A percentile compares a stretch with the other conserved stretches of the same genome.
These are phyloP conservation scores for Pedicia rivosa DNA, from an alignment of 2,888 invertebrate species.

Conservation along the genomic window DNA sequence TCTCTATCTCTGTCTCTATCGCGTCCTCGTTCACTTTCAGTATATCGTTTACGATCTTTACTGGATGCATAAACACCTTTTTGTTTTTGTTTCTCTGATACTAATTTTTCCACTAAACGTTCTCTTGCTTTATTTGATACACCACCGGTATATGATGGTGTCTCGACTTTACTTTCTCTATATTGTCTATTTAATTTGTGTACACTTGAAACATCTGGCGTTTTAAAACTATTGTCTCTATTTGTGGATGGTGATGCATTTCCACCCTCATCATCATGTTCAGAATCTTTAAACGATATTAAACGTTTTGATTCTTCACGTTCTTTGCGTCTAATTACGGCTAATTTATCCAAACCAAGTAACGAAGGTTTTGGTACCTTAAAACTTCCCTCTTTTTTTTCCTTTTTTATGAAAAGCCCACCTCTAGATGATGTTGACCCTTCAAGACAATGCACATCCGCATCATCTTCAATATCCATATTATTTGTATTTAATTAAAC, in stretches of 20 bases:
- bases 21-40: slow-evolving; percentile 20
- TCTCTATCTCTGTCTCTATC: slow-evolving; percentile 19
- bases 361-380: slow-evolving; percentile 63
- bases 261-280: slow-evolving; percentile 29
- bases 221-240: slow-evolving; percentile 25
- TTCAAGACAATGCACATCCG: slow-evolving; percentile 49
- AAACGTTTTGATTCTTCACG: slow-evolving; percentile 42
- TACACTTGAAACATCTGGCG: slow-evolving; percentile 23
- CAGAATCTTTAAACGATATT: slow-evolving; percentile 44
- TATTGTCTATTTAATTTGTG: slow-evolving; percentile 43
- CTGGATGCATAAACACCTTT: slow-evolving; percentile 58
- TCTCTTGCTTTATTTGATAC: slow-evolving; percentile 51
- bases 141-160: slow-evolving; percentile 89
- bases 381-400: slow-evolving; percentile 36
- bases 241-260: slow-evolving; percentile 9
- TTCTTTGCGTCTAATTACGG: slow-evolving; percentile 52
- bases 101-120: slow-evolving; percentile 49
- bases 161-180: slow-evolving; percentile 66
- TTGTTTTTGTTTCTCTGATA: slow-evolving; percentile 35
- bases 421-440: slow-evolving; percentile 46
- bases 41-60: slow-evolving; percentile 34
- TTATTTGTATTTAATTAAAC: background rate
- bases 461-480: slow-evolving; percentile 16
- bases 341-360: slow-evolving; percentile 71
- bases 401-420: slow-evolving; percentile 54